Evolutionary conservation across 30 jellyfish, hydroid and myxozoan genomes (phyloP), one percentile per base, ranked within the genome.

Genomic region (Catostylus mosaicus): DNA sequence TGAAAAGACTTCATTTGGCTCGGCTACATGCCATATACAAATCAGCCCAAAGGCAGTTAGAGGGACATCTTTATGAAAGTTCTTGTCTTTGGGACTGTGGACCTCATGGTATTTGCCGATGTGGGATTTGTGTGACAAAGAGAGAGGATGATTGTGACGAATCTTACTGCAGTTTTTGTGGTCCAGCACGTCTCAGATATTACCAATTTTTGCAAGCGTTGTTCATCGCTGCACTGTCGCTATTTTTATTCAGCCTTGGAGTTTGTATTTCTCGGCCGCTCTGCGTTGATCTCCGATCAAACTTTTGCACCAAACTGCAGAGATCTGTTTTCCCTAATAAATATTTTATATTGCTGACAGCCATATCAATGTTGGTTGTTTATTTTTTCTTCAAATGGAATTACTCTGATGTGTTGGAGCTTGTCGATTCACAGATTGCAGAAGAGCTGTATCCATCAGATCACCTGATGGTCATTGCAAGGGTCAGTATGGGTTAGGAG

Each of bases 21-120:
- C 88, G 97, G 26, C n/a, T 77, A 6, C 35, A 65, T 29, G 62
- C 96, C 6, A 74, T 90, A 0, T 24, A 71, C 26, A 32, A 73
- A 8, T 62, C 88, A 31, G 93, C 96, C 29, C 26, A 32, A 18
- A 33, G 51, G 20, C 88, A 66, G 4, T 33, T 76, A 23, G 47
- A 37, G 1, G 94, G 94, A 12, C 36, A 40, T 32, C 29, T 84
- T 32, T 85, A 69, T 40, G 96, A 90, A 1, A 34, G 89, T 68
- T 63, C 90, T 0, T 90, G 97, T 69, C 45, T 9, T n/a, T 84
- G 96, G 96, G 96, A 90, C 52, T 90, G 97, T 79, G 97, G 97
- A 32, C 96, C 97, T 16, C 93, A 90, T 73, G 96, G 92, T 11
- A 38, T 93, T 6, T 90, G 97, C 63, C 57, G 96, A 51, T 90